Base-by-base conservation (phyloP, 1,140 invertebrate genomes). In the Magallana angulata region DNA sequence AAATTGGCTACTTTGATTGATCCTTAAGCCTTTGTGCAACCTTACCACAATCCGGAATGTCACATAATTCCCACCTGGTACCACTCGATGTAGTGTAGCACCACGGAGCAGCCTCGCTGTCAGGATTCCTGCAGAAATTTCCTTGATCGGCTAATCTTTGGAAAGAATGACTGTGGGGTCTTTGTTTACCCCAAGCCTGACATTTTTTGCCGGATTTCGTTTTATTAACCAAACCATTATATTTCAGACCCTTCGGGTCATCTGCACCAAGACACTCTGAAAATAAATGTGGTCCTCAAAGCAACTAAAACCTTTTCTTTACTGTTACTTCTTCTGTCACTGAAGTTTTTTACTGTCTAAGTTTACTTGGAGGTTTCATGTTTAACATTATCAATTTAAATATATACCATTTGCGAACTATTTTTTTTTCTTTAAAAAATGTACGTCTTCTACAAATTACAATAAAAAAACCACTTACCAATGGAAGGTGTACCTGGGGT, bases 61-160 rank as follows among this genome's bases (percentile, higher is more conserved):
- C 85, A 56, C 87, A 88, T 36, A 24, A 80, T 59, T 88, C 82
- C 62, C 62, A 88, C n/a, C 83, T 56, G 48, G 59, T 81, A 18
- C 12, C 57, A 1, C 8, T 60, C 36, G 57, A 64, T 11, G 64
- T 84, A 48, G 87, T 88, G 57, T 85, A 88, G 58, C 87, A 88
- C 87, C 87, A 88, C 8, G 82, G 87, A 48, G 64, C 24, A 11
- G 68, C 7, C 18, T 82, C 68, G n/a, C 57, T 56, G n/a, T 84
- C 71, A 2, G 82, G 82, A 85, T 88, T 88, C 57, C 87, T 84
- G 24, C 87, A 88, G 57, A 80, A 88, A n/a, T 88, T 88, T 1
- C 30, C 16, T 8, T 60, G 81, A 68, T 76, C 24, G 16, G 48
- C 30, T 7, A 88, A 57, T 36, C 14, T 80, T 7, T 11, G 2